Evolutionary conservation across 2,888 invertebrate species (phyloP).

Genomic region (Laothoe populi): DNA sequence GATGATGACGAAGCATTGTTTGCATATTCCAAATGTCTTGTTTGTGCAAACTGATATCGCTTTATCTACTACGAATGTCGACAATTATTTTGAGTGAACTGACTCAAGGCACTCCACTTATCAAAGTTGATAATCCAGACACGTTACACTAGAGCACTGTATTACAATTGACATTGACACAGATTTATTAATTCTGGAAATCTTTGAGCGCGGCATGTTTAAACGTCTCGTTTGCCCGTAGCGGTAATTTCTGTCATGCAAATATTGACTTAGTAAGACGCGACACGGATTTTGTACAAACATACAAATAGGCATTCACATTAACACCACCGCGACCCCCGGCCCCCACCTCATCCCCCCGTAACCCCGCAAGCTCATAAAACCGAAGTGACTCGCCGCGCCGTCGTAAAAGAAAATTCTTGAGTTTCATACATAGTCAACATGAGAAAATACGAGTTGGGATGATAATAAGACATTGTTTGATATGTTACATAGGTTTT

Average conservation of each 20-base stretch:
- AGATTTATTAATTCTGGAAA: slow-evolving; percentile 49
- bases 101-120: slow-evolving; percentile 72
- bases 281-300: slow-evolving; percentile 82
- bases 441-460: slow-evolving; percentile 40
- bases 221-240: slow-evolving; percentile 73
- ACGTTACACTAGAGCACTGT: slow-evolving; percentile 39
- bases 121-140: slow-evolving; percentile 63
- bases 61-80: slow-evolving; percentile 68
- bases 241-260: slow-evolving; percentile 77
- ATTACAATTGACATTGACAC: slow-evolving; percentile 49
- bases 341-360: slow-evolving; percentile 36
- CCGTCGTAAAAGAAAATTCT: slow-evolving; percentile 43
- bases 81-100: slow-evolving; percentile 77
- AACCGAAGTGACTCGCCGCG: slow-evolving; percentile 39
- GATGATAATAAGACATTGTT: slow-evolving; percentile 35
- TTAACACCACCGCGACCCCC: slow-evolving; percentile 62
- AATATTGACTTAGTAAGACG: slow-evolving; percentile 81
- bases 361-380: slow-evolving; percentile 44
- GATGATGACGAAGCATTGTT: slow-evolving; percentile 73
- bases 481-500: neutral
- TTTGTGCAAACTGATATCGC: slow-evolving; percentile 69
- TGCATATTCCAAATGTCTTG: slow-evolving; percentile 77
- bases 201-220: slow-evolving; percentile 29
- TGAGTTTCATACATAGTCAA: slow-evolving; percentile 44
- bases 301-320: slow-evolving; percentile 80